Conservation (phyloP, 2,113 vertebrate species). For the Rhodinocichla rosea region DNA sequence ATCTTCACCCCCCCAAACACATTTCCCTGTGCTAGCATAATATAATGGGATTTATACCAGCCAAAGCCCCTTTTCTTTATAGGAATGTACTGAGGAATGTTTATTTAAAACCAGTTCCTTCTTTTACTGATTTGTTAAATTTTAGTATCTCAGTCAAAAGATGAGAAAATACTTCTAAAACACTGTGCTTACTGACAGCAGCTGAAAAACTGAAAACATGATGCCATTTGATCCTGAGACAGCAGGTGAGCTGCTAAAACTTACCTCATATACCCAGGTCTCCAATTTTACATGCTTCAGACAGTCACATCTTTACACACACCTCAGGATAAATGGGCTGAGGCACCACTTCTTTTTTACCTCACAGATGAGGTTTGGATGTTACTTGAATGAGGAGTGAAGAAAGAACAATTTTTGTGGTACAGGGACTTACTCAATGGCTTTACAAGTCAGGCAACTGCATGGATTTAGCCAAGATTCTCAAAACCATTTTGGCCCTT, state of each 20-base stretch:
- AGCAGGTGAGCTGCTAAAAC: background rate
- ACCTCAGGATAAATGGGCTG: background rate
- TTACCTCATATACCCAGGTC: background rate
- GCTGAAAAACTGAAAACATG: background rate
- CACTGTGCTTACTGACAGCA: background rate
- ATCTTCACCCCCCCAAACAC: background rate
- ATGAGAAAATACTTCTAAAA: background rate
- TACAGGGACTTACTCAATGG: background rate
- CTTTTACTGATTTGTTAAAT: background rate
- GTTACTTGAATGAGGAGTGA: background rate
- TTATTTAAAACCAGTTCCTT: background rate
- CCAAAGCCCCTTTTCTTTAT: background rate
- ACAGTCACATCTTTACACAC: background rate
- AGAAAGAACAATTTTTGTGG: background rate
- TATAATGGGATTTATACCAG: background rate
- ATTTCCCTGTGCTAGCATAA: background rate
- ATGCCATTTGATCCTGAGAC: background rate
- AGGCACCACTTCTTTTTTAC: background rate
- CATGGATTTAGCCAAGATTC: background rate
- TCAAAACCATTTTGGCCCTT: background rate
- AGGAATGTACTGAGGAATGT: background rate
- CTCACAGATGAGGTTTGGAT: background rate
- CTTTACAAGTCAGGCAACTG: background rate
- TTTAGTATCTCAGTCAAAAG: slow-evolving; percentile 46
- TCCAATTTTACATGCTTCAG: background rate